Base-by-base conservation (phyloP, 2,888 invertebrate species). In the Dyspetes luteomarginatus region DNA sequence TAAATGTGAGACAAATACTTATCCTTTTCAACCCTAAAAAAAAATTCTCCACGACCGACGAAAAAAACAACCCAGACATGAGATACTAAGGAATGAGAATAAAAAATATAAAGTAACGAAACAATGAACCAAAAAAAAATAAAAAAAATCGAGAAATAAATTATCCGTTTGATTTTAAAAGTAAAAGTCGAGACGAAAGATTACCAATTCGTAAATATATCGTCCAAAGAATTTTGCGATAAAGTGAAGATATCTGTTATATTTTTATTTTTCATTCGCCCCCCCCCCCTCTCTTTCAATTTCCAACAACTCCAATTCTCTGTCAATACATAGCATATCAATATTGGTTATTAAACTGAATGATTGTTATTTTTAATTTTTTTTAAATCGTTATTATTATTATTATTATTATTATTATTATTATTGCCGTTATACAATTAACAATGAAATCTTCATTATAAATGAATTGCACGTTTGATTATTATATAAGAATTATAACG, bases 391-490 rank as follows among this genome's bases (percentile, higher is more conserved):
- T 76, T 77, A 83, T 52, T 77, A 81, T 82, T 71, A 67, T 71
- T 72, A 72, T 72, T 56, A 78, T 78, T 74, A 74, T 74, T 43
- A 78, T 77, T 65, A 78, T 75, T 76, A 62, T 73, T 52, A 78
- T 84, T 74, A 84, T 83, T 73, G 85, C 84, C 81, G 85, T 87
- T 85, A 84, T 84, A 85, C 78, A 82, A 83, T 83, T 81, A 82
- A 79, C 62, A 79, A 69, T 77, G 72, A 77, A 81, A 75, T 80
- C 48, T 82, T 78, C 58, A 82, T 82, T 75, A 81, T 73, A 79
- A 68, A 81, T 78, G 78, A 55, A 84, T 78, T 78, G 84, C 84
- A 82, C 84, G 83, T 84, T 82, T 82, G 76, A 84, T 83, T 78
- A 83, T 72, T 67, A 62, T 52, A 56, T 64, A 72, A 62, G 80